A percentile compares a stretch with the other conserved stretches of the same genome.
These are phyloP conservation scores for Kryptopterus vitreolus DNA, from an alignment of 2,797 vertebrate species.

Conservation along the genomic window DNA sequence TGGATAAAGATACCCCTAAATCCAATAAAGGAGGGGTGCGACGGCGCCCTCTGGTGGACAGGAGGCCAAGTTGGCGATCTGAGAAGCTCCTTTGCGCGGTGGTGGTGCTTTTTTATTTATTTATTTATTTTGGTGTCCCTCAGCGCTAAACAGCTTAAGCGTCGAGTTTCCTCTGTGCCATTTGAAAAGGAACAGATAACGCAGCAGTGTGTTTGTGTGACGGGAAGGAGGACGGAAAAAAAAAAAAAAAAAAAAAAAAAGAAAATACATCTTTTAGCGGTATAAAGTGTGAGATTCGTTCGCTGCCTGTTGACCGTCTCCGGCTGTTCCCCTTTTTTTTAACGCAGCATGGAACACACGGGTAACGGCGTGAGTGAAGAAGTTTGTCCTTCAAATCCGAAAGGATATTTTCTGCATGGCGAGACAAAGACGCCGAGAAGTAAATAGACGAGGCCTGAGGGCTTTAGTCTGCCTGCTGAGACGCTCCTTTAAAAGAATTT, in stretches of 20 bases:
- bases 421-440: conserved; percentile 20
- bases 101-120: too few relatives aligned
- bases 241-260: too few relatives aligned
- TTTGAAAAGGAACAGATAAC: conserved; percentile 1
- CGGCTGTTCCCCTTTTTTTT: conserved; percentile 27
- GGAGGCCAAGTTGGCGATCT: background rate
- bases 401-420: conserved; percentile 39
- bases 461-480: conserved; percentile 20
- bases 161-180: background rate
- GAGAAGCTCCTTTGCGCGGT: background rate
- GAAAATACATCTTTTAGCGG: background rate
- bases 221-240: too few relatives aligned
- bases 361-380: conserved; percentile 33
- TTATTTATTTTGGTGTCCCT: background rate
- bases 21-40: background rate
- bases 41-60: background rate
- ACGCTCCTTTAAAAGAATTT: conserved; percentile 37
- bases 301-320: conserved; percentile 25
- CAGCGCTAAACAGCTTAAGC: background rate
- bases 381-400: conserved; percentile 52
- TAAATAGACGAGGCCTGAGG: conserved; percentile 33
- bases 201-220: background rate
- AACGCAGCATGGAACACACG: conserved; percentile 26
- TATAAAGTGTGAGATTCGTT: conserved; percentile 29
- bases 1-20: too few relatives aligned